phyloP scores from a whole-genome alignment of 1,140 invertebrate species.

The Battus philenor region DNA sequence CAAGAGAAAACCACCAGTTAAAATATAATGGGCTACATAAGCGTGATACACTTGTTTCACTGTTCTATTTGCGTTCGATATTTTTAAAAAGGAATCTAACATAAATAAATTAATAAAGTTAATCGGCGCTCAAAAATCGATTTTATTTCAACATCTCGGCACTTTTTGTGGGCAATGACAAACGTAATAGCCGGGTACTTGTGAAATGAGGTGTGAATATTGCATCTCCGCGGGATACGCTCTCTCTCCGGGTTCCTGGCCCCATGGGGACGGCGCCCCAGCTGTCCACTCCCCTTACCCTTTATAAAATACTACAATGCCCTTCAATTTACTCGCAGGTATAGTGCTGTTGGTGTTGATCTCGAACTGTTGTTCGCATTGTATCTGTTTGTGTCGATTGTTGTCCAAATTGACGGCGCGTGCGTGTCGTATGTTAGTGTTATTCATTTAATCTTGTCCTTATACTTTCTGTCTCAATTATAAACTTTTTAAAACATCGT shows the following conservation, averaged over 20 bases:
- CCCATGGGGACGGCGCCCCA: constrained; percentile 39
- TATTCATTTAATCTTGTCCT: too few relatives aligned
- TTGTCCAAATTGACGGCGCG: constrained; percentile 36
- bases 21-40: too few relatives aligned
- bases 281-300: constrained; percentile 37
- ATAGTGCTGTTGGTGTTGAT: constrained; percentile 26
- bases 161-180: constrained; percentile 40
- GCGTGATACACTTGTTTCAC: too few relatives aligned
- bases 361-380: constrained; percentile 21
- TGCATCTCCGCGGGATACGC: constrained; percentile 50
- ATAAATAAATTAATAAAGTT: too few relatives aligned
- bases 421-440: constrained; percentile 24
- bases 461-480: too few relatives aligned
- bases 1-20: too few relatives aligned
- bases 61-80: too few relatives aligned
- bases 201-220: constrained; percentile 74
- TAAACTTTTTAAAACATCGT: too few relatives aligned
- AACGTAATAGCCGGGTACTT: constrained; percentile 52
- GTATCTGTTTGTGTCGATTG: constrained; percentile 33
- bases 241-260: constrained; percentile 18
- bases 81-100: too few relatives aligned
- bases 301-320: constrained; percentile 38
- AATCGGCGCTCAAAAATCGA: constrained; percentile 8
- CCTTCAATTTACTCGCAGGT: constrained; percentile 46
- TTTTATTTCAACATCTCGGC: not conserved